Base-by-base conservation (phyloP, 2,888 invertebrate species). In the Netelia fuscicornis region DNA sequence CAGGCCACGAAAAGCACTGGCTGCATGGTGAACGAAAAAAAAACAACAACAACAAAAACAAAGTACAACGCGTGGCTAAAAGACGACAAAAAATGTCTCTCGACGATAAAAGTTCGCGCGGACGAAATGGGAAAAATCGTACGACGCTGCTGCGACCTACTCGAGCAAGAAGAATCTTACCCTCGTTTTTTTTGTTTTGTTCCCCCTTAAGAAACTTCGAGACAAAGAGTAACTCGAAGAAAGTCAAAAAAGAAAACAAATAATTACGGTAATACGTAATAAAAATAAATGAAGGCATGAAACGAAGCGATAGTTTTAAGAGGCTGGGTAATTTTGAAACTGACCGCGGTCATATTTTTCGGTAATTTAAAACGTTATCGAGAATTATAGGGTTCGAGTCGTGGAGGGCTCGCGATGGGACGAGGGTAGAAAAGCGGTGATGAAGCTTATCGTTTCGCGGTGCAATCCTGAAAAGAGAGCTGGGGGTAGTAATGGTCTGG, bases 371-470 rank as follows among this genome's bases (percentile, higher is more conserved):
- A 75, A 37, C 67, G 82, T 84, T 88, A 89, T 89, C 86, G 83
- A 87, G 86, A 90, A 88, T 87, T 89, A 90, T 89, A 80, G 85
- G 86, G 37, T 37, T 23, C 67, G 87, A 82, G 87, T 85, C 84
- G 82, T 85, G 56, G 82, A 81, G 77, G 85, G 81, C 81, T 86
- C 65, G 81, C 85, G 86, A 85, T 82, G 85, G 78, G 67, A 85
- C 42, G 78, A 84, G 85, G 82, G 84, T 83, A 37, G 37, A 37
- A 6, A 37, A 37, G 81, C 84, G 86, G 79, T 62, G 11, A 58
- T 37, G 37, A 71, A 76, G 74, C 88, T 90, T 90, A 90, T 90
- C 90, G 89, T 86, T 79, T 82, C 83, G 84, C 83, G 86, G 86
- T 89, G 87, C 62, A 37, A 10, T 64, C 37, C 23, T 5, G 58